Evolutionary conservation across 2,113 vertebrate species (phyloP), one percentile per base, ranked within the genome.

Genomic region (Motacilla tschutschensis): DNA sequence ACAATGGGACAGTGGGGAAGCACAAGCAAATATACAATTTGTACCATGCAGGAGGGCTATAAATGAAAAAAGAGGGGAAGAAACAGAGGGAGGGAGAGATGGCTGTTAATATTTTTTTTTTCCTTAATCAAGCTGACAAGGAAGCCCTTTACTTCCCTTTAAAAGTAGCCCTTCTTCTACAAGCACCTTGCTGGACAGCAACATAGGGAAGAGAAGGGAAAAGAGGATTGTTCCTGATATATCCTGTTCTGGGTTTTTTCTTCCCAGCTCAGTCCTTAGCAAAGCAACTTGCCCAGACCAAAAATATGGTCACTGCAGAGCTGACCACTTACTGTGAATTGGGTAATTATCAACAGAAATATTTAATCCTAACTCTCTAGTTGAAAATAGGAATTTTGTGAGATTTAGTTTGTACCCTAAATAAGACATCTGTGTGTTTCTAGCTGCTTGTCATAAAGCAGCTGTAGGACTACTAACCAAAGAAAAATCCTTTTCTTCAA

Each of bases 141-240:
- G 7, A 43, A 83, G 4, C 5, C 8, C 31, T 50, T 67, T 29
- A 25, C 12, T 72, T 44, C 36, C 7, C 10, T 58, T 85, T n/a
- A 66, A 77, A 82, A 46, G 17, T 11, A 38, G 26, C 26, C 16
- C 17, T n/a, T 2, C 14, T 50, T 46, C 15, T 54, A 29, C 28
- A 12, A 35, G 21, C 11, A 7, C 5, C 3, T 43, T 3, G 0
- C 12, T 54, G n/a, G 38, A 8, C 5, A 7, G n/a, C 12, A 79
- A 19, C 33, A 6, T 0, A 40, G 18, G 10, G 26, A 67, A 33
- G 22, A 77, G 31, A 40, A 55, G 6, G 7, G 11, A 54, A 76
- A 63, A 80, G 26, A 79, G 8, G 5, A 78, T 66, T 90, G 78
- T 59, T 21, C 25, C 6, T 43, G 2, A 41, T 64, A 0, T 25